Evolutionary conservation across 1,140 invertebrate species (phyloP), one percentile per base, ranked within the genome.

Genomic region (Stegodyphus mimosarum): DNA sequence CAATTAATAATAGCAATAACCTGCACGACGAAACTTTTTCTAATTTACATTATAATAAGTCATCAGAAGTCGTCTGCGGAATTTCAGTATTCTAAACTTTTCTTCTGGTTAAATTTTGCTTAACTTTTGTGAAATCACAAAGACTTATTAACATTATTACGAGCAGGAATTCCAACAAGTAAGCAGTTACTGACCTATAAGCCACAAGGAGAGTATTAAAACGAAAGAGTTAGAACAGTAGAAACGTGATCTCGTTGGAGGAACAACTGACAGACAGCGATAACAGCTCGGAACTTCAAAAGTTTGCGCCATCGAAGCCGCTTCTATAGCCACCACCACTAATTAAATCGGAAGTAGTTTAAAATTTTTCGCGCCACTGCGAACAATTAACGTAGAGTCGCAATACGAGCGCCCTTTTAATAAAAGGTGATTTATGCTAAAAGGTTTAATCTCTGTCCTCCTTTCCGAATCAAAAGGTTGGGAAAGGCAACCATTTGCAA

Each of bases 341-440:
- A 83, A 83, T 83, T 83, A 83, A 83, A 74, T 83, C 71, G 80
- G 71, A 74, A 74, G 80, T 83, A 83, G 80, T 83, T 83, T 83
- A 83, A 83, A 83, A 83, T 83, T 83, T 83, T 83, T 83, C 80
- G 80, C 80, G 80, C 71, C 80, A 83, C 80, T 83, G 71, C 48
- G 80, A 83, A 83, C 80, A 83, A 83, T 83, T 83, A 83, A 83
- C 80, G 80, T 71, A 60, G 50, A 83, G 78, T 72, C 69, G 60
- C 66, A 71, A 71, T 53, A 80, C 52, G 78, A 51, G 78, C 69
- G 78, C 60, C 55, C 80, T 74, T 83, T 83, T 83, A 83, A 83
- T 83, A 83, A 83, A 83, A 83, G 80, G 80, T 83, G 80, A 83
- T 83, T 83, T 83, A 83, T 83, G 71, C 80, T 83, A 83, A 83